A percentile compares a stretch with the other conserved stretches of the same genome.
Evolutionary conservation across 2,113 vertebrate genomes (phyloP).

Genomic region (Bubalus kerabau): DNA sequence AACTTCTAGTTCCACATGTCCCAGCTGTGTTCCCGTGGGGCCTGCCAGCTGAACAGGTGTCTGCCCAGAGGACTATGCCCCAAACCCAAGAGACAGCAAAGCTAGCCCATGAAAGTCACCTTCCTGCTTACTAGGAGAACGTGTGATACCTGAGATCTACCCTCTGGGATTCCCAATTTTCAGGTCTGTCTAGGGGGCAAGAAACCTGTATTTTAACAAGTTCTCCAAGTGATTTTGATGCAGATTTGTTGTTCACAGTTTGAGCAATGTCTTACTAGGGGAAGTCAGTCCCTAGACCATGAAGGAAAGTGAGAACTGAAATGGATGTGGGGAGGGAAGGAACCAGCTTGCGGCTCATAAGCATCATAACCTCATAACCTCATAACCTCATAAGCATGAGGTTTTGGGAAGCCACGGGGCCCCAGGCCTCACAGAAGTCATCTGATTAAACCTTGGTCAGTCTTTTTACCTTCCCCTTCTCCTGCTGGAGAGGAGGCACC

Average conservation of each 20-base stretch:
- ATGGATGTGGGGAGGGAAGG: neutral
- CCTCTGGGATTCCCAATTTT: neutral
- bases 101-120: neutral
- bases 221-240: neutral
- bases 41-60: neutral
- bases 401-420: neutral
- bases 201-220: neutral
- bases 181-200: neutral
- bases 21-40: rapidly evolving
- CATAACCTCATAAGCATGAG: neutral
- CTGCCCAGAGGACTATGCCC: neutral
- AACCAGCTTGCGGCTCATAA: neutral
- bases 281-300: neutral
- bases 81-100: neutral
- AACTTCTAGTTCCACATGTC: neutral
- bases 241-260: neutral
- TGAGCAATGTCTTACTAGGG: neutral
- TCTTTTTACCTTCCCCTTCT: neutral
- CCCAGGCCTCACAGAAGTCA: neutral
- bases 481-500: neutral
- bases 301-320: neutral
- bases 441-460: neutral
- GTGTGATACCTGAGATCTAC: neutral
- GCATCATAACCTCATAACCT: no score
- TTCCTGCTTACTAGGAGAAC: neutral